phyloP scores from a whole-genome alignment of 2,888 invertebrate species.

The Scaptomyza cyrtandrae region DNA sequence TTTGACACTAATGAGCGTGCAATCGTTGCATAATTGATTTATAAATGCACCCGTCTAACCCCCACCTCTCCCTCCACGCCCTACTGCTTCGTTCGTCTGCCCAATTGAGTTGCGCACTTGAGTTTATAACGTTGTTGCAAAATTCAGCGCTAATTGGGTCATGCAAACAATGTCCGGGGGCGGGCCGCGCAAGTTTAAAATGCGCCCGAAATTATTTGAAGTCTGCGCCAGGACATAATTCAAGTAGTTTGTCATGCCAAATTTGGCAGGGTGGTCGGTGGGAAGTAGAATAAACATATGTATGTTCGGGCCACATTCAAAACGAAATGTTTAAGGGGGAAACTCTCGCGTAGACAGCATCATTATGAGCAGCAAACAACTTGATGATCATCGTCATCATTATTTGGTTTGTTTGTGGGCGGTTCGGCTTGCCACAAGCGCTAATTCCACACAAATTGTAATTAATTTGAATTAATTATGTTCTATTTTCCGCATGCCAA shows the following conservation, averaged over 20 bases:
- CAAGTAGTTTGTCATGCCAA: constrained; percentile 29
- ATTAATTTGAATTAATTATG: constrained; percentile 82
- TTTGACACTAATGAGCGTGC: constrained; percentile 81
- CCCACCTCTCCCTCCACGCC: not conserved
- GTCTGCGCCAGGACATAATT: constrained; percentile 41
- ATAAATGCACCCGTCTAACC: constrained; percentile 62
- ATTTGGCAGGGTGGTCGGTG: constrained; percentile 16
- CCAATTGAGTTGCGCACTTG: constrained; percentile 58
- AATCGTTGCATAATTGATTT: constrained; percentile 80
- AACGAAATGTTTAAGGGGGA: constrained; percentile 43
- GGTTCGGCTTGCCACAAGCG: constrained; percentile 65
- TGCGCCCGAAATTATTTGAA: constrained; percentile 52
- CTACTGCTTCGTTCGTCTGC: not conserved
- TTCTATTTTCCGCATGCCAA: constrained; percentile 74
- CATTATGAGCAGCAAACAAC: constrained; percentile 16
- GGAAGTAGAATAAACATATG: not conserved
- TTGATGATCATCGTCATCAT: constrained; percentile 23
- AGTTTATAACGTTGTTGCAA: constrained; percentile 74
- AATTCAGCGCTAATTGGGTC: constrained; percentile 68
- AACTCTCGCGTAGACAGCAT: constrained; percentile 24
- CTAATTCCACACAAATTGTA: constrained; percentile 80
- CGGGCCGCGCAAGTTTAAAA: constrained; percentile 16
- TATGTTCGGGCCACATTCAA: constrained; percentile 39
- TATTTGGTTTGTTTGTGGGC: constrained; percentile 30
- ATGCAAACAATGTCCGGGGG: constrained; percentile 63